These are phyloP conservation scores for Condylura cristata DNA, from an alignment of 2,113 vertebrate species.

Conservation along the genomic window DNA sequence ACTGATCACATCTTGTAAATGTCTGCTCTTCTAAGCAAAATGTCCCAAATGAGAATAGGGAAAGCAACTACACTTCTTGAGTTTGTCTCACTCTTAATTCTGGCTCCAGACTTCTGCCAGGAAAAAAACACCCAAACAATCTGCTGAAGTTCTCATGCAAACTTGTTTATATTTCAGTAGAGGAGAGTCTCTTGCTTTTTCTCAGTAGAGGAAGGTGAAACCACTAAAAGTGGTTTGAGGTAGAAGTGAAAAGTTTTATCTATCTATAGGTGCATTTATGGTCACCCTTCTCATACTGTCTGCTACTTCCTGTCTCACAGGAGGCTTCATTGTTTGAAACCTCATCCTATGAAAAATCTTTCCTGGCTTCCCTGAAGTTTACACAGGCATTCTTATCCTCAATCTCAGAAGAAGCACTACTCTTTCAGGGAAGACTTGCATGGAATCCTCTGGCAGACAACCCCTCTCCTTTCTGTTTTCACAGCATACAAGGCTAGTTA, in stretches of 20 bases:
- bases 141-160: background rate
- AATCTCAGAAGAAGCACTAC: background rate
- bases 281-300: background rate
- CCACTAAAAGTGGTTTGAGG: background rate
- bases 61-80: background rate
- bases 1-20: background rate
- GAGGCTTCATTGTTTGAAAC: background rate
- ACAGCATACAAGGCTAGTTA: background rate
- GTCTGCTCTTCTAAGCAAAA: slow-evolving; percentile 11
- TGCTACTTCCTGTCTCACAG: background rate
- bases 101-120: background rate
- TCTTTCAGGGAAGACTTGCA: background rate
- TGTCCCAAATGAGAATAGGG: background rate
- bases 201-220: background rate
- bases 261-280: background rate
- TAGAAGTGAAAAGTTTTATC: background rate
- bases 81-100: background rate
- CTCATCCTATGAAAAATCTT: background rate
- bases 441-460: background rate
- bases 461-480: background rate
- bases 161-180: background rate
- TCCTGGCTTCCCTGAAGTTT: background rate
- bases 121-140: background rate
- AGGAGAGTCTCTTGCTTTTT: background rate
- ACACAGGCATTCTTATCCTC: background rate